Evolutionary conservation across 1,140 invertebrate species (phyloP), one percentile per base, ranked within the genome.

Genomic region (Diabrotica virgifera): DNA sequence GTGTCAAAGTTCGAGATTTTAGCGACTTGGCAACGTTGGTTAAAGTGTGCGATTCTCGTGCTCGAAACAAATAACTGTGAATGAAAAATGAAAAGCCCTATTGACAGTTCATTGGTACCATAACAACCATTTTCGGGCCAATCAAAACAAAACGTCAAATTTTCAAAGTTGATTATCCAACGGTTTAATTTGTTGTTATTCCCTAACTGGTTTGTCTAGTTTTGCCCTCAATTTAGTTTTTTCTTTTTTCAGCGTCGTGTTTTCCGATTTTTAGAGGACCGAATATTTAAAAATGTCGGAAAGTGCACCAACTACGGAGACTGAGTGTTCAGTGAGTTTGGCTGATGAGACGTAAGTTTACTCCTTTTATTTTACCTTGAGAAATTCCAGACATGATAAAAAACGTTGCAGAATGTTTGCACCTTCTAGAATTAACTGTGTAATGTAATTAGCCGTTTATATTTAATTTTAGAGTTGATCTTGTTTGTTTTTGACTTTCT

Each of bases 261-360:
- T n/a, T 8, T 52, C 14, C 0, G n/a, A 24, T 24, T 24, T 24
- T 24, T 24, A 24, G 24, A 24, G 24, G 24, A 46, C 8, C 6
- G 40, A 46, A 3, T 46, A 46, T 46, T 10, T 40, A 60, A 60
- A 9, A 11, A 60, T 60, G 59, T 40, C 37, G 35, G 46, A 36
- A 13, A 60, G 13, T 55, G 53, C 24, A 14, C 53, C 12, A 10
- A 35, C 12, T 60, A 51, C n/a, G n/a, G 55, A 60, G 35, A 51
- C 59, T 5, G 59, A 60, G 12, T 52, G 50, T 13, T 60, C 59
- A 8, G 35, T 52, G 13, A 60, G 46, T 51, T 24, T 60, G 14
- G 46, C 46, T 51, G 24, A 24, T 24, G 59, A 60, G 6, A 51
- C 24, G 59, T 60, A 60, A 51, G 59, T 60, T 24, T 36, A 14